phyloP scores from a whole-genome alignment of 2,888 invertebrate genomes.

The Falcaria lacertinaria region DNA sequence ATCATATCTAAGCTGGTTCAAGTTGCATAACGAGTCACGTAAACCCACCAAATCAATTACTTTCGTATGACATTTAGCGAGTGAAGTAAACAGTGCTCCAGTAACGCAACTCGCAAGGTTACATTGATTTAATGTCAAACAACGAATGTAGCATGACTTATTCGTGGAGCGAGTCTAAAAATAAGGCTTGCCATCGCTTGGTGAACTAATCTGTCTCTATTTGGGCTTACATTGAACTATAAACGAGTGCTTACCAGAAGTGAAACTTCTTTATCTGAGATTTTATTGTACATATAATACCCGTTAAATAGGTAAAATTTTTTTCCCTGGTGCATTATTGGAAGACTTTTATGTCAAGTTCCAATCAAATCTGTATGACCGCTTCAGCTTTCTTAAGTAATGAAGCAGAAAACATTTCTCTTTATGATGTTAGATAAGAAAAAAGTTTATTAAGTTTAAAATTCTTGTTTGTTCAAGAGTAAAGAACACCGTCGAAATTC shows the following conservation, averaged over 20 bases:
- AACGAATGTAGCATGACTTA: slow-evolving; percentile 15
- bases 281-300: too few species aligned
- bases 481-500: too few species aligned
- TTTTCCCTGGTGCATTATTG: too few species aligned
- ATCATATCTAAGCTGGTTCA: not conserved
- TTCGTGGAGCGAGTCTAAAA: slow-evolving; percentile 15
- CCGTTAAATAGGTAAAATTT: too few species aligned
- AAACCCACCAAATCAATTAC: slow-evolving; percentile 1
- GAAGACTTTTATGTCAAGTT: too few species aligned
- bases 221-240: not conserved
- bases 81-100: slow-evolving; percentile 12
- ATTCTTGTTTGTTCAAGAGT: too few species aligned
- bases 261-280: not conserved
- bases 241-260: not conserved
- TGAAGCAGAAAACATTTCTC: too few species aligned
- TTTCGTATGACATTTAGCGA: slow-evolving; percentile 21
- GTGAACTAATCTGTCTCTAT: not conserved
- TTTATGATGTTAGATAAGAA: too few species aligned
- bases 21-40: not conserved
- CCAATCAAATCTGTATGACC: too few species aligned
- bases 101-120: slow-evolving; percentile 26
- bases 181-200: slow-evolving; percentile 5
- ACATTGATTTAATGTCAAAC: slow-evolving; percentile 24
- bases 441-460: too few species aligned
- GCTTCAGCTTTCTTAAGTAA: too few species aligned